Evolutionary conservation across 2,113 vertebrate genomes (phyloP), one percentile per base, ranked within the genome.

Genomic region (Brevimyrus niger): DNA sequence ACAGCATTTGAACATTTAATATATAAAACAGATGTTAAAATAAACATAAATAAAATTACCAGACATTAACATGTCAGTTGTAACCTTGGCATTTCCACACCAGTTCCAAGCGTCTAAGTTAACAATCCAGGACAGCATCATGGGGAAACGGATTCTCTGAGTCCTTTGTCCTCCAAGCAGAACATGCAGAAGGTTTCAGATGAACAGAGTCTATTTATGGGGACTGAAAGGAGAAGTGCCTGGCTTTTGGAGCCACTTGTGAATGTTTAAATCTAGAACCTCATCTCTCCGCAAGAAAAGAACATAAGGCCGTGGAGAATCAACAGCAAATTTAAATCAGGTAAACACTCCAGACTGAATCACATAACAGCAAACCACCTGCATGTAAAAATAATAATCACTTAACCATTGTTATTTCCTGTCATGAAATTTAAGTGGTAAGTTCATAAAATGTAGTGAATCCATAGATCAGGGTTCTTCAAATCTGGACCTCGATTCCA

Each of bases 81-180:
- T 90, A 73, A 87, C 85, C 61, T 87, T 73, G 84, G 89, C 58
- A 69, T 27, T 23, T 51, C 19, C 6, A 35, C 3, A 31, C 21
- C 15, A 44, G 23, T n/a, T 46, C 84, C 58, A 87, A 48, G 35
- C 44, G 42, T 87, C 58, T 69, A 46, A 87, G 46, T n/a, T 35
- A 11, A 42, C 46, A 23, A 19, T 86, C 44, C 89, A 51, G 89
- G 47, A 48, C 47, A 73, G 46, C n/a, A 46, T 69, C 58, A 50
- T 3, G 35, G 84, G 55, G 27, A 19, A 89, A 17, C 61, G 31
- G 44, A 87, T 48, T 90, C 65, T 69, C 44, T 27, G n/a, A 53
- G 61, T 76, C 89, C 35, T 87, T 87, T 90, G 89, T 90, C 89
- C 89, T 90, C 61, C 48, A 90, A 48, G 89, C 85, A 51, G 82